phyloP scores from a whole-genome alignment of 2,888 invertebrate species.

The Gymnoscelis rufifasciata region DNA sequence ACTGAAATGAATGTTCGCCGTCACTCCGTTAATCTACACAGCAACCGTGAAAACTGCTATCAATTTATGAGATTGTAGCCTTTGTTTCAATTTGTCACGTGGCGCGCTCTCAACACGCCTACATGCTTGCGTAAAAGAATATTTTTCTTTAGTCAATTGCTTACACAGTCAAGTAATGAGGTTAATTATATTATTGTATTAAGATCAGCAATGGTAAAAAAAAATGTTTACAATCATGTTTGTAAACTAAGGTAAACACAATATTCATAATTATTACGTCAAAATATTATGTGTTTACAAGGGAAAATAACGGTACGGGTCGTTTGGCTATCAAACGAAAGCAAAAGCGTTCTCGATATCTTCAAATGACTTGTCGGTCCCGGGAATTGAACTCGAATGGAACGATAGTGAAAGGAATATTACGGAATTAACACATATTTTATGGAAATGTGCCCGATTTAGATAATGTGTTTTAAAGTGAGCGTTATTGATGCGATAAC shows the following conservation, averaged over 20 bases:
- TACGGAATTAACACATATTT: constrained; percentile 34
- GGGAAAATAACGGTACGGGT: constrained; percentile 33
- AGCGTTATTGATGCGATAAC: neutral
- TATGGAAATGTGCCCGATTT: constrained; percentile 22
- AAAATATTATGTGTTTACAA: no score
- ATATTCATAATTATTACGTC: no score
- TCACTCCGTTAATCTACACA: constrained; percentile 5
- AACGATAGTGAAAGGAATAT: constrained; percentile 65
- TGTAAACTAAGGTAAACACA: no score
- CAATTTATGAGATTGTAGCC: constrained; percentile 6
- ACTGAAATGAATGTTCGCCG: constrained; percentile 6
- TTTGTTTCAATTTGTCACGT: constrained; percentile 2
- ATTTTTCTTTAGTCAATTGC: no score
- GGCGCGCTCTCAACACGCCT: neutral
- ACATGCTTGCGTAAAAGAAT: no score
- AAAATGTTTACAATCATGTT: no score
- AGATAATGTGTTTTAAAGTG: neutral
- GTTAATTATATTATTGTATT: no score
- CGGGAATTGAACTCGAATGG: constrained; percentile 58
- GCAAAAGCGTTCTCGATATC: constrained; percentile 62
- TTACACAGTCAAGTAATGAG: no score
- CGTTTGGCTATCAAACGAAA: constrained; percentile 52
- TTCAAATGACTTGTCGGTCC: constrained; percentile 56
- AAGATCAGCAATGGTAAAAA: no score
- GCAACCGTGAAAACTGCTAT: constrained; percentile 5